These are phyloP conservation scores for Caenorhabditis sp. DNA, from an alignment of 2,888 invertebrate species.

Conservation along the genomic window DNA sequence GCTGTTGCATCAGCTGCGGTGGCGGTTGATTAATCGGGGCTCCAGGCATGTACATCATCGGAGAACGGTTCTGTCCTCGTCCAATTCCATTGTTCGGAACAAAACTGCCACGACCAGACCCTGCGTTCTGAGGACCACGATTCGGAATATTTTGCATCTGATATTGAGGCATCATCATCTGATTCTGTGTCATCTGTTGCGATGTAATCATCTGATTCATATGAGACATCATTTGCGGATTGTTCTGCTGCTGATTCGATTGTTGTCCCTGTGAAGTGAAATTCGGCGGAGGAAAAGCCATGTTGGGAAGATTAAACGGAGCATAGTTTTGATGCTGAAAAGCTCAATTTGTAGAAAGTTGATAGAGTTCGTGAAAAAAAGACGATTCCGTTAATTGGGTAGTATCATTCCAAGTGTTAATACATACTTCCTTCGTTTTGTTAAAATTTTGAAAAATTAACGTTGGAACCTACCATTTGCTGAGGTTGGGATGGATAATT, in stretches of 20 bases:
- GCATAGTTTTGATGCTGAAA: constrained; percentile 26
- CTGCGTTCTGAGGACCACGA: neutral
- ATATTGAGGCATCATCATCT: constrained; percentile 2
- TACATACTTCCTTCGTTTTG: too few species aligned
- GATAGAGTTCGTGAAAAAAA: too few species aligned
- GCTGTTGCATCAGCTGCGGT: constrained; percentile 3
- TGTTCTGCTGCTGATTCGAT: constrained; percentile 3
- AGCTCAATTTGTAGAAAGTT: too few species aligned
- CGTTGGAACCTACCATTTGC: constrained; percentile 25
- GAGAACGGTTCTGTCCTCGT: constrained; percentile 25
- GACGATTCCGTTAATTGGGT: too few species aligned
- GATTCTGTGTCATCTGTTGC: neutral
- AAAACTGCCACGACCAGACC: neutral
- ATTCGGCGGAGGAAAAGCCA: constrained; percentile 44
- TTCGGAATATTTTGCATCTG: neutral
- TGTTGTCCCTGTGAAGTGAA: constrained; percentile 19
- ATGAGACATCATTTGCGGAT: constrained; percentile 4
- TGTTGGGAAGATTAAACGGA: constrained; percentile 29
- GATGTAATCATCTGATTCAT: neutral
- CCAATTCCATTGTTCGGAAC: constrained; percentile 6
- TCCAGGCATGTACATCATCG: constrained; percentile 11
- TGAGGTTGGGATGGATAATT: constrained; percentile 3
- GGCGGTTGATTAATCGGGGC: neutral
- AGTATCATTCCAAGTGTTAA: too few species aligned
- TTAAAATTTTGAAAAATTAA: too few species aligned